Conservation (phyloP, 2,888 invertebrate species). For the Lymantria dispar region DNA sequence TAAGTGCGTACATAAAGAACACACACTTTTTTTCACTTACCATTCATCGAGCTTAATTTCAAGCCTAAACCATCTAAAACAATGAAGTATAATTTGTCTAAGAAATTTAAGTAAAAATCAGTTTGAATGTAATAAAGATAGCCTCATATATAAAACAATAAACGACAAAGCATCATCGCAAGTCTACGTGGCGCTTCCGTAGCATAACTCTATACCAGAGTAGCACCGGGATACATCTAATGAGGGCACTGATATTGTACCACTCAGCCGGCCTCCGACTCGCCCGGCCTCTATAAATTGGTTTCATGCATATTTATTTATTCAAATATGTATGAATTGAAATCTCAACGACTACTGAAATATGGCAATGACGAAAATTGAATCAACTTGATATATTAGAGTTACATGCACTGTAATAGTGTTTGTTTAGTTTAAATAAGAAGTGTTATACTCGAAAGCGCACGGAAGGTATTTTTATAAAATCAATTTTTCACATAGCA, state of each 20-base stretch:
- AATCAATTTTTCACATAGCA: too few relatives aligned
- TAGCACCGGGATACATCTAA: slow-evolving; percentile 62
- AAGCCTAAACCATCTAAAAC: too few relatives aligned
- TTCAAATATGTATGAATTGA: slow-evolving; percentile 82
- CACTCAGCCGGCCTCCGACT: slow-evolving; percentile 53
- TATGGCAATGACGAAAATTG: slow-evolving; percentile 71
- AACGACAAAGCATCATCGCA: slow-evolving; percentile 42
- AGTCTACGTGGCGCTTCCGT: slow-evolving; percentile 51
- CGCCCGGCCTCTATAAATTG: slow-evolving; percentile 76
- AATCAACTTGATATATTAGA: slow-evolving; percentile 71
- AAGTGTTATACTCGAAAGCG: too few relatives aligned
- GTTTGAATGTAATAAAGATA: slow-evolving; percentile 22
- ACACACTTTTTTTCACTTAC: too few relatives aligned
- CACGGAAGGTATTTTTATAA: too few relatives aligned
- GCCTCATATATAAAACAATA: slow-evolving; percentile 40
- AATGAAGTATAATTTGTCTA: too few relatives aligned
- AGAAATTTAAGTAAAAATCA: slow-evolving; percentile 10
- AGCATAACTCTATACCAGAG: slow-evolving; percentile 50
- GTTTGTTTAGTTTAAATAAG: too few relatives aligned
- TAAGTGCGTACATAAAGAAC: too few relatives aligned
- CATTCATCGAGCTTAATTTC: too few relatives aligned
- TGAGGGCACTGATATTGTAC: slow-evolving; percentile 73
- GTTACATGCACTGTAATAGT: slow-evolving; percentile 20
- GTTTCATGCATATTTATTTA: slow-evolving; percentile 83
- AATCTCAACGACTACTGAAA: slow-evolving; percentile 77